phyloP scores from a whole-genome alignment of 2,797 vertebrate species.

The Chiroxiphia lanceolata region DNA sequence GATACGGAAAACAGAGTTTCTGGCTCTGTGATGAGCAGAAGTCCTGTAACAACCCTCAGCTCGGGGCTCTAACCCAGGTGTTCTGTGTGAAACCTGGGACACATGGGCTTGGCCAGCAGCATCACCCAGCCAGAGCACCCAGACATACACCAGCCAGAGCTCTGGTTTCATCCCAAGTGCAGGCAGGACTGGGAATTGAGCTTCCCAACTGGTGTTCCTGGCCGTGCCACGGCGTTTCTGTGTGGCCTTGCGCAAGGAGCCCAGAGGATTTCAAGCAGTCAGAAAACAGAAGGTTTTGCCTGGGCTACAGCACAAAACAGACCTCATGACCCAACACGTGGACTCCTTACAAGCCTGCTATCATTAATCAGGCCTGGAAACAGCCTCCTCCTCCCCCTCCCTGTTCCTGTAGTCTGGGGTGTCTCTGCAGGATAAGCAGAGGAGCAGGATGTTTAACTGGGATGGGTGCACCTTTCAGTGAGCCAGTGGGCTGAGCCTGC shows the following conservation, averaged over 20 bases:
- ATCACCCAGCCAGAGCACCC: neutral
- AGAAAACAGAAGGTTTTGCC: neutral
- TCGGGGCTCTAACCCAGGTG: accelerated
- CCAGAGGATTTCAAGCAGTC: neutral
- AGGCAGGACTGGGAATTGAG: neutral
- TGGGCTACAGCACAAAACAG: neutral
- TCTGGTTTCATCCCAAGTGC: neutral
- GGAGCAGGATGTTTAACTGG: neutral
- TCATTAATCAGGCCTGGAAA: neutral
- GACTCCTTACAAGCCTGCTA: neutral
- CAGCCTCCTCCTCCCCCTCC: neutral
- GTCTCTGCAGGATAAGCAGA: neutral
- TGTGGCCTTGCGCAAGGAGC: neutral
- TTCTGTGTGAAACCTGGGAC: neutral
- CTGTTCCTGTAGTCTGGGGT: neutral
- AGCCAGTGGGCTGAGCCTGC: neutral
- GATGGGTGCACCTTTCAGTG: neutral
- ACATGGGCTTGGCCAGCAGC: accelerated
- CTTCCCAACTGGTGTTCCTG: neutral
- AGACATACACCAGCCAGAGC: neutral
- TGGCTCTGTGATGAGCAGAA: accelerated
- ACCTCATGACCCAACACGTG: neutral
- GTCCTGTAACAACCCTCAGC: neutral
- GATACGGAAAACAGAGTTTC: accelerated
- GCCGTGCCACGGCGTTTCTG: neutral